These are phyloP conservation scores for Anastrepha ludens DNA, from an alignment of 1,140 invertebrate species.

Conservation along the genomic window DNA sequence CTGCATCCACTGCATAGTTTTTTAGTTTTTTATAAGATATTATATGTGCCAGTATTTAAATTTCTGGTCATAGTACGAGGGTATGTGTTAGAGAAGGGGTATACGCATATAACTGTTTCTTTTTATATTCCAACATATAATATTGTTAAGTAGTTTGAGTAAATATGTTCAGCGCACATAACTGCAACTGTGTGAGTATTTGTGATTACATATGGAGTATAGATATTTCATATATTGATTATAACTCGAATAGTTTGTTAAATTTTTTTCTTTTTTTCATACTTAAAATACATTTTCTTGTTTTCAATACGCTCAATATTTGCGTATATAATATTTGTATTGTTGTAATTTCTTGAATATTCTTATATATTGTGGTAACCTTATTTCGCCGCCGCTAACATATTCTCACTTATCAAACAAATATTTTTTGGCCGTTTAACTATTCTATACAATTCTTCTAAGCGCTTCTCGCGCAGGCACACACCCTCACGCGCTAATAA, in stretches of 20 bases:
- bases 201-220: not conserved
- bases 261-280: not conserved
- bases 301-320: not conserved
- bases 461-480: not conserved
- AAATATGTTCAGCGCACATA: constrained; percentile 10
- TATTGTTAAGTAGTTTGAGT: not conserved
- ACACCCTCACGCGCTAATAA: not conserved
- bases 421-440: not conserved
- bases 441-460: not conserved
- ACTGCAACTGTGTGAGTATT: not conserved
- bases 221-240: not conserved
- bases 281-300: too few species aligned
- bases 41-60: too few species aligned
- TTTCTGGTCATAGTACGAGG: too few species aligned
- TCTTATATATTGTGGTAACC: not conserved
- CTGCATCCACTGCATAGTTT: too few species aligned
- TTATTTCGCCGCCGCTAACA: not conserved
- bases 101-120: not conserved
- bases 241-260: not conserved
- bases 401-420: not conserved
- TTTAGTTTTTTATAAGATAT: too few species aligned
- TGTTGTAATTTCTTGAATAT: not conserved
- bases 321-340: not conserved
- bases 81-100: not conserved
- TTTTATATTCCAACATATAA: not conserved